A percentile compares a stretch with the other conserved stretches of the same genome.
Evolutionary conservation across 2,888 invertebrate genomes (phyloP).

Genomic region (Tillus elongatus): DNA sequence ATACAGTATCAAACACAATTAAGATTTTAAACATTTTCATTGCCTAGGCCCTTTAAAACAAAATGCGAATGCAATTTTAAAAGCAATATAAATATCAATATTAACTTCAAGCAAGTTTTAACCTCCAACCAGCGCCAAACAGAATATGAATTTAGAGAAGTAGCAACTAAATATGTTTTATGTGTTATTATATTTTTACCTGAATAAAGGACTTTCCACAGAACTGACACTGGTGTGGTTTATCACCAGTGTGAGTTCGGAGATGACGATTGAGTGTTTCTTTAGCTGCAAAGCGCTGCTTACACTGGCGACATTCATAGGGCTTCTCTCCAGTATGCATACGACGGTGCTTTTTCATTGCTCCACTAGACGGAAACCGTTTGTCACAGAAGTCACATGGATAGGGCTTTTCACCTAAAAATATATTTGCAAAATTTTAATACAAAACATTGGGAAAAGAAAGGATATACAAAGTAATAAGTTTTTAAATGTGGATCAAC

Average conservation of each 20-base stretch:
- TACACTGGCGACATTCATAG: conserved; percentile 61
- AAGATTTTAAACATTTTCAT: no score
- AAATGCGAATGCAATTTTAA: no score
- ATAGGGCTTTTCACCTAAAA: conserved; percentile 47
- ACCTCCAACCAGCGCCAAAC: no score
- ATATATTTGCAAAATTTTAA: no score
- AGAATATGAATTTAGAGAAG: no score
- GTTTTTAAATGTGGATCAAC: no score
- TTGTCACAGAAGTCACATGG: conserved; percentile 67
- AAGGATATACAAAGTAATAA: no score
- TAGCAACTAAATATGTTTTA: no score
- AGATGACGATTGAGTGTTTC: conserved; percentile 53
- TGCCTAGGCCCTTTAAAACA: no score
- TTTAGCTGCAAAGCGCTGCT: conserved; percentile 68
- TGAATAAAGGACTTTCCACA: conserved; percentile 80
- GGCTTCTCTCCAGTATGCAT: conserved; percentile 48
- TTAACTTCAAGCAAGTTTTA: no score
- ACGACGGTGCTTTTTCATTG: conserved; percentile 64
- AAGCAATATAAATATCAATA: no score
- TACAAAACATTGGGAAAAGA: background rate
- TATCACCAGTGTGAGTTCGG: conserved; percentile 48
- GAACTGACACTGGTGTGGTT: conserved; percentile 52
- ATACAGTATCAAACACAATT: no score
- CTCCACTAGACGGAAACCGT: conserved; percentile 62
- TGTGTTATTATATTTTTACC: conserved; percentile 18